These are phyloP conservation scores for Tanypteryx hageni DNA, from an alignment of 2,888 invertebrate species.

Conservation along the genomic window DNA sequence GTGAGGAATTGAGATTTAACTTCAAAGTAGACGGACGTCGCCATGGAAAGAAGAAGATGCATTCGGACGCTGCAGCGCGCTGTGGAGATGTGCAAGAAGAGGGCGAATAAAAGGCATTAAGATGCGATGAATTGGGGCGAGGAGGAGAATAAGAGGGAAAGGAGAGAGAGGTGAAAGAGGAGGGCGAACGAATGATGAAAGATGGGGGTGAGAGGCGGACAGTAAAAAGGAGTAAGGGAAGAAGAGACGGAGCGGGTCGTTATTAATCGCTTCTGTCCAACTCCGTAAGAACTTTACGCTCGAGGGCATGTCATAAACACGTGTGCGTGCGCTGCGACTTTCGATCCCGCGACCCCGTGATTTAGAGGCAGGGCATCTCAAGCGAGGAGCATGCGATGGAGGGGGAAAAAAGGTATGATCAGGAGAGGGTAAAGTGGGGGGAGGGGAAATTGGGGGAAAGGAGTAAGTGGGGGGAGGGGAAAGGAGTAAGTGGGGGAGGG, in stretches of 20 bases:
- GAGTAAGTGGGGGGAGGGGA: background rate
- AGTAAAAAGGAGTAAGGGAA: too few species aligned
- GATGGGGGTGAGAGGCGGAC: too few species aligned
- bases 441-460: background rate
- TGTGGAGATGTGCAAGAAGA: too few species aligned
- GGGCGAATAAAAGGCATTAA: too few species aligned
- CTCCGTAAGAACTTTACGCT: background rate
- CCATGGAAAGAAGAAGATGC: too few species aligned
- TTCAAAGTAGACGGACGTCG: too few species aligned
- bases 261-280: constrained; percentile 1
- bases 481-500: background rate
- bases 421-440: background rate
- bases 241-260: background rate
- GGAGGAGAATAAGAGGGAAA: too few species aligned
- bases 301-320: background rate
- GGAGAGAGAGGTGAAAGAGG: too few species aligned
- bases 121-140: too few species aligned
- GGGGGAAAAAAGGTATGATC: background rate
- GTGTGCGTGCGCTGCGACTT: background rate
- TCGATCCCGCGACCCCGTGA: constrained; percentile 15
- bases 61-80: too few species aligned
- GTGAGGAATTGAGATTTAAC: too few species aligned
- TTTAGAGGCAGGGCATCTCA: background rate
- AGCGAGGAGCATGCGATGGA: background rate
- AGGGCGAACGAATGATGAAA: too few species aligned